phyloP scores from a whole-genome alignment of 2,113 vertebrate species.

The Rhagologus leucostigma region DNA sequence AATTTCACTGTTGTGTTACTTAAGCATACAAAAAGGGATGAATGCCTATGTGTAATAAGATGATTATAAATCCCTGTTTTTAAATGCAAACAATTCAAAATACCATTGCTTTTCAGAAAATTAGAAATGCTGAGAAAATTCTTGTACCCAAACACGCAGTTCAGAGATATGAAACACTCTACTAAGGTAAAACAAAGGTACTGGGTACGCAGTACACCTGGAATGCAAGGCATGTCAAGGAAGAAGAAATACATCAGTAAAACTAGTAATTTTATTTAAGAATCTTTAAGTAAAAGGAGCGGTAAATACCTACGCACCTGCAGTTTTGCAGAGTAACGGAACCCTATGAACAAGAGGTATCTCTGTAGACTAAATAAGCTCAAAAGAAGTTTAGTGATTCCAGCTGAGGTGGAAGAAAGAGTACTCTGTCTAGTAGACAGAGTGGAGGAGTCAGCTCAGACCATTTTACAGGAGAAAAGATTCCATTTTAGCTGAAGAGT shows the following conservation, averaged over 20 bases:
- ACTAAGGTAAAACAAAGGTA: not conserved
- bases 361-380: not conserved
- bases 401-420: not conserved
- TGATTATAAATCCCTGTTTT: not conserved
- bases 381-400: not conserved
- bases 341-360: not conserved
- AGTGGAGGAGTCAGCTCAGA: not conserved
- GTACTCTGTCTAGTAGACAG: not conserved
- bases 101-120: not conserved
- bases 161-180: not conserved
- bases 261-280: not conserved
- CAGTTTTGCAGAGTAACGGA: not conserved
- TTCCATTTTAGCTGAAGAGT: not conserved
- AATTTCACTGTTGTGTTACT: not conserved
- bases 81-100: not conserved
- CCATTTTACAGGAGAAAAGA: not conserved
- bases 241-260: not conserved
- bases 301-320: not conserved
- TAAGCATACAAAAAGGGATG: not conserved
- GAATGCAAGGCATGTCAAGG: not conserved
- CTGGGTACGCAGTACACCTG: not conserved
- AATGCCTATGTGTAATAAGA: not conserved
- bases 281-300: not conserved
- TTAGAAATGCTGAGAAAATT: not conserved
- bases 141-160: fast-evolving